Conservation (phyloP, 2,113 vertebrate species). For the Bubo bubo region DNA sequence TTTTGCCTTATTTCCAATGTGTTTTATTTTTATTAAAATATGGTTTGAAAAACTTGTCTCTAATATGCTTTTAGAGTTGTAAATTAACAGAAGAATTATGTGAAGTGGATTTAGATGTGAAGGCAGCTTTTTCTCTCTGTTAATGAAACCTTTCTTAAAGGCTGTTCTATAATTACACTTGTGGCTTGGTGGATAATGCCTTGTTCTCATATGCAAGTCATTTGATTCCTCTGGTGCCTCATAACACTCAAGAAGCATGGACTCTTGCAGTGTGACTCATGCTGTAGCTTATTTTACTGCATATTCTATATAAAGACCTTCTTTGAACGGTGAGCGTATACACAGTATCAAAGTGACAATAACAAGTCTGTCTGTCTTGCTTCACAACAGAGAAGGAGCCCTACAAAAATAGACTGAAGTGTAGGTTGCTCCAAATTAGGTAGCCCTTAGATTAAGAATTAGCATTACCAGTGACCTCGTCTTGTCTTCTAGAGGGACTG, state of each 20-base stretch:
- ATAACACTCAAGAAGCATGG: not conserved
- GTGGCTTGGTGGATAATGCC: conserved; percentile 38
- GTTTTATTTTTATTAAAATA: not conserved
- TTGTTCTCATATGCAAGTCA: conserved; percentile 54
- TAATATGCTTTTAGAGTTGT: not conserved
- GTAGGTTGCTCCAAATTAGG: not conserved
- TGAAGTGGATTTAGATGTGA: not conserved
- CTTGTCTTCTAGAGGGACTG: not conserved
- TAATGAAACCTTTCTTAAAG: conserved; percentile 26
- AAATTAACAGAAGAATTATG: not conserved
- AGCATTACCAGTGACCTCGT: not conserved
- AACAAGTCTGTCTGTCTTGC: not conserved
- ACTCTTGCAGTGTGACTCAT: conserved; percentile 3
- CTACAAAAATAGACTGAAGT: not conserved
- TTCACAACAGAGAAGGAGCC: not conserved
- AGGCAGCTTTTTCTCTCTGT: conserved; percentile 30
- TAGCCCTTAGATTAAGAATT: not conserved
- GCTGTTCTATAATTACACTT: conserved; percentile 44
- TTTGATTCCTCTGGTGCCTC: conserved; percentile 38
- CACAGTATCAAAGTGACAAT: conserved; percentile 14
- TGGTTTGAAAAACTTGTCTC: not conserved
- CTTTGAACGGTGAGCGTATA: not conserved
- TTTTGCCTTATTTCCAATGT: not conserved
- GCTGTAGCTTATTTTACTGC: conserved; percentile 1
- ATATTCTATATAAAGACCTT: conserved; percentile 8